A percentile compares a stretch with the other conserved stretches of the same genome.
These are phyloP conservation scores for Chymomyza procnemis DNA, from an alignment of 2,888 invertebrate genomes.

Conservation along the genomic window DNA sequence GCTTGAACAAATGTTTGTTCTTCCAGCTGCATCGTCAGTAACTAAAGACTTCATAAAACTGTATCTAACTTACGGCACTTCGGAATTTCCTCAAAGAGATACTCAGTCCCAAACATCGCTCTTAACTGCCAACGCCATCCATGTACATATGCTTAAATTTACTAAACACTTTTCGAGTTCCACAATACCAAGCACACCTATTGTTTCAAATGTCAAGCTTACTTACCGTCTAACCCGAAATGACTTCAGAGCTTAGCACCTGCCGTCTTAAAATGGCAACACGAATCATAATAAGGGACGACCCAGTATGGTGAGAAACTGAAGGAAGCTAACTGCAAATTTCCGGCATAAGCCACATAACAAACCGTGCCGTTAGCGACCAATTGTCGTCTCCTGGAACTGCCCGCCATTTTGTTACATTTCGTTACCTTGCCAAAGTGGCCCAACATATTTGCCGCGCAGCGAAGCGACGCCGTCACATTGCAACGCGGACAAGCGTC, in stretches of 20 bases:
- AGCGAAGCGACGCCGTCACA: conserved; percentile 14
- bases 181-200: too few relatives aligned
- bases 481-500: conserved; percentile 38
- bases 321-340: conserved; percentile 67
- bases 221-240: background rate
- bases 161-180: too few relatives aligned
- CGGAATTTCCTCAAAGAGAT: too few relatives aligned
- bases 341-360: conserved; percentile 70
- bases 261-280: background rate
- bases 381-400: conserved; percentile 23
- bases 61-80: too few relatives aligned
- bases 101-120: too few relatives aligned
- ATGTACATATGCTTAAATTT: too few relatives aligned
- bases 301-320: background rate
- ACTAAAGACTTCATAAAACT: too few relatives aligned
- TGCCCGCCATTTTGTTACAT: conserved; percentile 65
- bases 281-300: conserved; percentile 18
- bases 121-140: too few relatives aligned
- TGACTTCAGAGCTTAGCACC: background rate
- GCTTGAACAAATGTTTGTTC: too few relatives aligned
- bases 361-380: conserved; percentile 62
- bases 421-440: conserved; percentile 68
- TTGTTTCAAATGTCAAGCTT: too few relatives aligned
- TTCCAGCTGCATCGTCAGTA: too few relatives aligned
- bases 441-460: conserved; percentile 21